phyloP scores from a whole-genome alignment of 2,888 invertebrate genomes.

The Aphidoletes aphidimyza region DNA sequence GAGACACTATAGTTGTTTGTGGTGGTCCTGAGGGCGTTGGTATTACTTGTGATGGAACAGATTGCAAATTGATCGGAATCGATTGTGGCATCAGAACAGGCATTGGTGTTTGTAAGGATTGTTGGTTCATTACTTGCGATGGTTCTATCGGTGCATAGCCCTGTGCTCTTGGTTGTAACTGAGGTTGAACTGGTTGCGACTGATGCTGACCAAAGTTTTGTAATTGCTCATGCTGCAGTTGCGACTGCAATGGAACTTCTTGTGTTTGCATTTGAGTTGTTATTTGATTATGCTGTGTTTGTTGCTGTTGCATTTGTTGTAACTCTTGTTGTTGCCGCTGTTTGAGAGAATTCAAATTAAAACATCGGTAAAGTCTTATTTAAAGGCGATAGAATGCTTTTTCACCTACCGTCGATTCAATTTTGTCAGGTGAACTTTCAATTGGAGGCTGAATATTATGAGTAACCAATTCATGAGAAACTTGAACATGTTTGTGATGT shows the following conservation, averaged over 20 bases:
- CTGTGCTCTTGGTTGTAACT: not conserved
- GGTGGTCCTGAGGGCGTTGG: not conserved
- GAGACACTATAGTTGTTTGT: not conserved
- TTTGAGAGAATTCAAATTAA: not conserved
- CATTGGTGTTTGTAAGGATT: not conserved
- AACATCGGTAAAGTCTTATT: not conserved
- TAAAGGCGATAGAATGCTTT: not conserved
- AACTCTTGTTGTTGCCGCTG: constrained; percentile 33
- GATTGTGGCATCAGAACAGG: not conserved
- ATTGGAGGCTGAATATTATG: not conserved
- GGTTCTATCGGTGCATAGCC: not conserved
- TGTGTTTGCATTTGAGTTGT: constrained; percentile 55
- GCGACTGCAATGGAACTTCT: not conserved
- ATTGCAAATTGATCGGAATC: not conserved
- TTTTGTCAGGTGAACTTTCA: not conserved
- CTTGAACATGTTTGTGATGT: not conserved
- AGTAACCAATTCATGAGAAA: not conserved
- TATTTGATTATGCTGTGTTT: constrained; percentile 39
- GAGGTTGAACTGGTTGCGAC: not conserved
- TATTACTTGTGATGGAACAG: not conserved
- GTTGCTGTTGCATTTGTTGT: constrained; percentile 55
- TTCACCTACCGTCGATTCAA: not conserved
- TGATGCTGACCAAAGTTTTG: not conserved
- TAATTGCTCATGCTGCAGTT: not conserved
- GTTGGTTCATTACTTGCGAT: constrained; percentile 22